A percentile compares a stretch with the other conserved stretches of the same genome.
Conservation (phyloP, 1,140 invertebrate species). For the Papilio dardanus region DNA sequence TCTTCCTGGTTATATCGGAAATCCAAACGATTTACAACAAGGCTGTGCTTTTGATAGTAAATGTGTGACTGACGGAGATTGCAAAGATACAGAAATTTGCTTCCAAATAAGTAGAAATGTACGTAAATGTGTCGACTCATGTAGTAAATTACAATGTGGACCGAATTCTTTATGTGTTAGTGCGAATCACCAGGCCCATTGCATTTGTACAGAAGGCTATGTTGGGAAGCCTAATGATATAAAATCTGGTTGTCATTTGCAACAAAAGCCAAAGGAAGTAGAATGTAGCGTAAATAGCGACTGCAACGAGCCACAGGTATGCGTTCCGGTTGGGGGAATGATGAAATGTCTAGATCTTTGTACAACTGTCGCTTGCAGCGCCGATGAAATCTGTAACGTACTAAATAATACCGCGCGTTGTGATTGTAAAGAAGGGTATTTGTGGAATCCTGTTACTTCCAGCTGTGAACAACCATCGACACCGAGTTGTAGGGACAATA, state of each 20-base stretch:
- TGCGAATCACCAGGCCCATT: slow-evolving; percentile 91
- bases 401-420: slow-evolving; percentile 87
- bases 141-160: slow-evolving; percentile 93
- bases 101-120: slow-evolving; percentile 90
- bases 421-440: slow-evolving; percentile 88
- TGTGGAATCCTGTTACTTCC: slow-evolving; percentile 92
- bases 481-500: slow-evolving; percentile 89
- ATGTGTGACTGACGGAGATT: slow-evolving; percentile 91
- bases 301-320: slow-evolving; percentile 86
- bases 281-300: slow-evolving; percentile 88
- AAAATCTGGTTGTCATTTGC: slow-evolving; percentile 88
- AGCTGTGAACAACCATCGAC: slow-evolving; percentile 92
- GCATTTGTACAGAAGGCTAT: slow-evolving; percentile 92
- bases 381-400: slow-evolving; percentile 91
- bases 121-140: slow-evolving; percentile 93
- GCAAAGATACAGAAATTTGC: slow-evolving; percentile 91
- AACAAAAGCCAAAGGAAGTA: slow-evolving; percentile 81
- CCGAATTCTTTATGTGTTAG: slow-evolving; percentile 94
- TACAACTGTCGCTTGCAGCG: slow-evolving; percentile 89
- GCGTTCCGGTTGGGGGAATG: slow-evolving; percentile 83
- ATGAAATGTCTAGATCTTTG: slow-evolving; percentile 90
- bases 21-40: slow-evolving; percentile 86
- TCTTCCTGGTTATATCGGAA: slow-evolving; percentile 89
- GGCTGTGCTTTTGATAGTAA: slow-evolving; percentile 89
- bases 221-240: slow-evolving; percentile 91